phyloP scores from a whole-genome alignment of 2,797 vertebrate species.

The Pseudochirops corinnae region DNA sequence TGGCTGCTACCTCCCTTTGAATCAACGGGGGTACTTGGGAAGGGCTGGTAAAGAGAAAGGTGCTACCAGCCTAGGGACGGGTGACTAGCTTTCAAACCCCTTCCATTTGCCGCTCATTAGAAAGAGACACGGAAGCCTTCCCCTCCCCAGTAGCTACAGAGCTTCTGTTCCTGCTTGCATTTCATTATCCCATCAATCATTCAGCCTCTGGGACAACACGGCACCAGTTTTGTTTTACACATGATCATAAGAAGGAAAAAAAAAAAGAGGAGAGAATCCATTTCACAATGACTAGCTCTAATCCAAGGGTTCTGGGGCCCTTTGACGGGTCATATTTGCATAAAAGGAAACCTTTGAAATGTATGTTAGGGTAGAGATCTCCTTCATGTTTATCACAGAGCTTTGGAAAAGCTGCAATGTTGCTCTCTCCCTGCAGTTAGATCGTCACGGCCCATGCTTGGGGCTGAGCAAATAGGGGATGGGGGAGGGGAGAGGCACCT shows the following conservation, averaged over 20 bases:
- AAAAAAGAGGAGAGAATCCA: constrained; percentile 40
- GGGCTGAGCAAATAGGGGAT: constrained; percentile 34
- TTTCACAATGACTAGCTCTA: constrained; percentile 73
- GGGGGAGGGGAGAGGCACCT: background rate
- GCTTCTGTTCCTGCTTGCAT: constrained; percentile 6
- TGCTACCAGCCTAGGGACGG: background rate
- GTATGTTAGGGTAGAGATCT: constrained; percentile 35
- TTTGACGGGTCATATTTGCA: constrained; percentile 47
- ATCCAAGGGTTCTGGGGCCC: constrained; percentile 49
- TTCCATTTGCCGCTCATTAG: background rate
- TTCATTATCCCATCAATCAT: constrained; percentile 53
- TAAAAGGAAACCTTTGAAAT: constrained; percentile 54
- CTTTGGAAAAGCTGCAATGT: constrained; percentile 37
- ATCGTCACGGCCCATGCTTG: background rate
- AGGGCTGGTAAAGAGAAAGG: background rate
- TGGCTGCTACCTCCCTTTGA: background rate
- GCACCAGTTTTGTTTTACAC: constrained; percentile 51
- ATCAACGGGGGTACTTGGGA: background rate
- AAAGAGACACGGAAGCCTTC: constrained; percentile 5
- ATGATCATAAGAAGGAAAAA: constrained; percentile 56
- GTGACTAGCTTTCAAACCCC: background rate
- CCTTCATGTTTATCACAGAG: constrained; percentile 27
- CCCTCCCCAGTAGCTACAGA: background rate
- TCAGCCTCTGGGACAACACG: constrained; percentile 60
- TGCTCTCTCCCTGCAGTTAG: constrained; percentile 32